These are phyloP conservation scores for Enteromius trimaculatus DNA, from an alignment of 2,797 vertebrate genomes.

Conservation along the genomic window DNA sequence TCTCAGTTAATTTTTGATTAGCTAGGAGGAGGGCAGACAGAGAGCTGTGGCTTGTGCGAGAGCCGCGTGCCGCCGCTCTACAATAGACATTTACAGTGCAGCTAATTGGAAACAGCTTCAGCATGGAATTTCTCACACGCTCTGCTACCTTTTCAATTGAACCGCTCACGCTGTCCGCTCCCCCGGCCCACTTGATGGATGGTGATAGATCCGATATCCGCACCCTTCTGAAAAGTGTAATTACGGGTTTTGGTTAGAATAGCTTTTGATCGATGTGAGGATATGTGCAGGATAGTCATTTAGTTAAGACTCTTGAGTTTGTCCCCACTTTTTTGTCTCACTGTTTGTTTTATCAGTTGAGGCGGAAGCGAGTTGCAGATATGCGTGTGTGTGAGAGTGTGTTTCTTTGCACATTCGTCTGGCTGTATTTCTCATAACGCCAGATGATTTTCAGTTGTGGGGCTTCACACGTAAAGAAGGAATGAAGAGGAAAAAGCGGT, in stretches of 20 bases:
- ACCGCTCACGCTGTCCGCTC: conserved; percentile 65
- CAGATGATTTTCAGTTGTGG: conserved; percentile 26
- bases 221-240: conserved; percentile 37
- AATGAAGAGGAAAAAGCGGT: conserved; percentile 26
- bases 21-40: conserved; percentile 23
- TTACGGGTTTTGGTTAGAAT: conserved; percentile 32
- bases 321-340: background rate
- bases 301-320: conserved; percentile 10
- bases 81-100: conserved; percentile 81
- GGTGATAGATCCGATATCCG: conserved; percentile 34
- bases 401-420: background rate
- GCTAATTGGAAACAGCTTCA: conserved; percentile 88
- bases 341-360: background rate
- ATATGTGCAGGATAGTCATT: conserved; percentile 28
- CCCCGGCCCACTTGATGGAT: conserved; percentile 38
- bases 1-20: conserved; percentile 25
- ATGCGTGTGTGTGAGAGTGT: background rate
- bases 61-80: conserved; percentile 57
- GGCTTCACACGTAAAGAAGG: background rate
- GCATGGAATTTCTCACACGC: conserved; percentile 78
- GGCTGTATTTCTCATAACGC: background rate
- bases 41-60: conserved; percentile 1
- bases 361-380: conserved; percentile 4
- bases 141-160: conserved; percentile 84
- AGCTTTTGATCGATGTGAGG: conserved; percentile 20